Evolutionary conservation across 1,140 invertebrate genomes (phyloP), one percentile per base, ranked within the genome.

Genomic region (Drosophila truncata): DNA sequence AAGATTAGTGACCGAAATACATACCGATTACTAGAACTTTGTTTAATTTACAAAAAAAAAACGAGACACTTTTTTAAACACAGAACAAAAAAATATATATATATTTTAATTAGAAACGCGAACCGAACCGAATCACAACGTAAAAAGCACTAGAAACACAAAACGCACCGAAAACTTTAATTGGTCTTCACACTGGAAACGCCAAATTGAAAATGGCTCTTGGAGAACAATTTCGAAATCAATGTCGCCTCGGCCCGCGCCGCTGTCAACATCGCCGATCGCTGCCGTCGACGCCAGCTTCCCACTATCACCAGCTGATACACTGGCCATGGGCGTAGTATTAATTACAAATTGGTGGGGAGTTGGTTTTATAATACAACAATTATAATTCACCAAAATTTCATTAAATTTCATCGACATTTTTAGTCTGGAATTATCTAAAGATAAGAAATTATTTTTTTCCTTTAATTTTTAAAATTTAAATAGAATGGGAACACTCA

Each of bases 111-210:
- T 55, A 11, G 46, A 11, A 35, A 3, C 20, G 20, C 63, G 25
- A 63, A 4, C 39, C 58, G 39, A 27, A 47, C 13, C 10, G 9
- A 37, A 54, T 7, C 35, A 63, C 37, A n/a, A 35, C 29, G 50
- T 33, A 60, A 46, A 63, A 60, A 60, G n/a, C 14, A n/a, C 10
- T 14, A 23, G 3, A 16, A 20, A 31, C 60, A 37, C 60, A 20
- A 65, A 72, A 73, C 37, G 55, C 16, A 41, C 42, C 44, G 47
- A 78, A 82, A 80, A 88, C 61, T 63, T 62, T 50, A 90, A 73
- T 92, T 91, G 86, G 87, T 92, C 91, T 92, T 91, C 87, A 80
- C 91, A 88, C 91, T 92, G 91, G 84, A 92, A 92, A 91, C 81
- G 91, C 82, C 78, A 91, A 92, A 91, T 86, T 78, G 73, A 54